Conservation (phyloP, 2,797 vertebrate species). For the Myoxocephalus aenaeus region DNA sequence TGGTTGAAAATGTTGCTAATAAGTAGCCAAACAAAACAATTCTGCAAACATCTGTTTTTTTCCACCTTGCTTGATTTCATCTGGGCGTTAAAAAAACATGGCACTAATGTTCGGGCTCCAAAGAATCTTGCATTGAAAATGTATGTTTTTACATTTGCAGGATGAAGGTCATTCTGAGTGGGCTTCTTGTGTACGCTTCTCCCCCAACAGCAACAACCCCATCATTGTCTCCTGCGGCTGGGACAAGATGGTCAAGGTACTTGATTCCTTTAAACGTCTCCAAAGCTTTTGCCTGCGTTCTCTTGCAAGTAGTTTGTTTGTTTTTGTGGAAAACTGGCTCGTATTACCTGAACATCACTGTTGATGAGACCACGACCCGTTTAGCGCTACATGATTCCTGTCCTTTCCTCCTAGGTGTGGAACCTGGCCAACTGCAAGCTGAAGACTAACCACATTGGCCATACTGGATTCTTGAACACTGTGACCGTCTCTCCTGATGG, state of each 20-base stretch:
- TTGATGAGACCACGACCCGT: conserved; percentile 51
- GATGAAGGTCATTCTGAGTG: conserved; percentile 95
- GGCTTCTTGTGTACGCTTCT: conserved; percentile 95
- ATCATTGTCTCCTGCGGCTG: conserved; percentile 97
- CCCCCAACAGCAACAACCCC: conserved; percentile 97
- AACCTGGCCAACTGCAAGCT: conserved; percentile 98
- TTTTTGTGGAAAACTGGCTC: conserved; percentile 53
- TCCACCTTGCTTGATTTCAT: not conserved
- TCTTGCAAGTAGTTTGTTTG: not conserved
- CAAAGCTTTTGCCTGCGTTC: not conserved
- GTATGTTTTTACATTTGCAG: conserved; percentile 69
- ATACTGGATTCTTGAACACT: conserved; percentile 96
- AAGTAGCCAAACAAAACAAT: not conserved
- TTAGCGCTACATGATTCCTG: not conserved
- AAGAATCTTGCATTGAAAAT: not conserved
- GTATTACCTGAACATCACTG: conserved; percentile 63
- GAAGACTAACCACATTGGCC: conserved; percentile 99
- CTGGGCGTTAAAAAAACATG: not conserved
- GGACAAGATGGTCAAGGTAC: conserved; percentile 97
- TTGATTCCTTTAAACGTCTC: not conserved
- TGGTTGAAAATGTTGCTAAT: not conserved
- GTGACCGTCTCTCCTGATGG: conserved; percentile 97
- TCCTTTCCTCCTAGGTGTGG: conserved; percentile 86
- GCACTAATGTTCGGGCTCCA: not conserved
- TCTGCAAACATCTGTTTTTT: not conserved